Conservation (phyloP, 2,797 vertebrate genomes). For the Pempheris klunzingeri region DNA sequence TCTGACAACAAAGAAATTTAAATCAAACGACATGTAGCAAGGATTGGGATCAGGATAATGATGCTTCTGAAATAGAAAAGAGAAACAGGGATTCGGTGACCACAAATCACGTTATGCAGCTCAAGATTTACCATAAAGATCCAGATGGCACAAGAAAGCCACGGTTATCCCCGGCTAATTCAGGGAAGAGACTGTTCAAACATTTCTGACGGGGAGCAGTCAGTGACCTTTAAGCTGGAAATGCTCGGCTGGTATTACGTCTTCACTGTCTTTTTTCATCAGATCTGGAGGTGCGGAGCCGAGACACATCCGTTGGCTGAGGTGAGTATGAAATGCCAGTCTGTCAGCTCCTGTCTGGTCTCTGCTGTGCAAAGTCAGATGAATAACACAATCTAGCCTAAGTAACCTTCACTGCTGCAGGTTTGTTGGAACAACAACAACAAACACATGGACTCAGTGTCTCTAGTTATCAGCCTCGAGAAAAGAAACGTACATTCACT, state of each 20-base stretch:
- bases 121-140: slow-evolving; percentile 38
- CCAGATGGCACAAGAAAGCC: slow-evolving; percentile 42
- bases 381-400: slow-evolving; percentile 32
- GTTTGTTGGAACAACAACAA: slow-evolving; percentile 12
- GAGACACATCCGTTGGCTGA: slow-evolving; percentile 57
- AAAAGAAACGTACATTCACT: background rate
- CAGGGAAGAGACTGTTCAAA: slow-evolving; percentile 46
- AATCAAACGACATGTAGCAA: background rate
- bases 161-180: slow-evolving; percentile 39
- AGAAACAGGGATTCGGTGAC: background rate
- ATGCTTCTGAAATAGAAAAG: background rate
- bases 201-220: slow-evolving; percentile 66
- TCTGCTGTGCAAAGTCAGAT: slow-evolving; percentile 11
- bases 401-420: slow-evolving; percentile 22
- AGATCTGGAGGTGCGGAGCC: slow-evolving; percentile 37
- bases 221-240: slow-evolving; percentile 78
- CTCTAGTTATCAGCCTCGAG: background rate
- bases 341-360: slow-evolving; percentile 69
- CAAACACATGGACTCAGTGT: background rate
- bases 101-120: background rate
- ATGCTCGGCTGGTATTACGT: slow-evolving; percentile 44
- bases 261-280: slow-evolving; percentile 59
- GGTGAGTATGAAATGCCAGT: slow-evolving; percentile 76
- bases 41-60: background rate
- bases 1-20: background rate